Base-by-base conservation (phyloP, 2,113 vertebrate species). In the Perca fluviatilis region DNA sequence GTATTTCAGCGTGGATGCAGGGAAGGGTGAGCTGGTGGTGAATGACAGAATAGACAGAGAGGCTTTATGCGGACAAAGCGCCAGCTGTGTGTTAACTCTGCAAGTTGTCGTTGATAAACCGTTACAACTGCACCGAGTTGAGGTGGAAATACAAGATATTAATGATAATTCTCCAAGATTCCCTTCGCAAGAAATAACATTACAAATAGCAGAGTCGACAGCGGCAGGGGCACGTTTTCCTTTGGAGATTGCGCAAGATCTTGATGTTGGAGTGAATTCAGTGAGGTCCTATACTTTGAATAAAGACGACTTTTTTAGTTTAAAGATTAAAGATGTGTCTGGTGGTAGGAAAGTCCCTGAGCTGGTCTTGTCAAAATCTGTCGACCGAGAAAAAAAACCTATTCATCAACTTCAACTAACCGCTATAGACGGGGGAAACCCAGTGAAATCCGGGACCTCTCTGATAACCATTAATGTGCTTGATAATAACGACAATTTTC, bases 401-500 rank as follows among this genome's bases (percentile, higher is more conserved):
- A 16, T 0, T 93, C 93, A 97, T 74, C 91, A 84, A 0, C 85
- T 98, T 11, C 91, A 90, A 0, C 76, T 98, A 7, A 94, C 88
- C 4, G 94, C 93, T 2, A 3, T 93, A 2, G 94, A 95, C 50
- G 93, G 94, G 0, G 94, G 94, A 12, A 94, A 89, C 56, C 92
- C 92, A 3, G 85, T 79, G 0, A 91, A 85, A 83, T 92, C 93
- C 2, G 94, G 93, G 0, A 92, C 72, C 5, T 85, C 88, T 0
- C 50, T 80, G 19, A 90, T 95, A 53, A 87, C 18, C 0, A 82
- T 94, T 25, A 62, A 60, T 21, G 91, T 95, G 0, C 66, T 93
- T 3, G 97, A 99, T 70, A 92, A 0, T 58, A 98, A 97, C 43
- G 97, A 99, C 67, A 97, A 99, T 50, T 91, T 95, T 13, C 97